phyloP scores from a whole-genome alignment of 1,140 invertebrate genomes.

The Pachypsylla venusta region DNA sequence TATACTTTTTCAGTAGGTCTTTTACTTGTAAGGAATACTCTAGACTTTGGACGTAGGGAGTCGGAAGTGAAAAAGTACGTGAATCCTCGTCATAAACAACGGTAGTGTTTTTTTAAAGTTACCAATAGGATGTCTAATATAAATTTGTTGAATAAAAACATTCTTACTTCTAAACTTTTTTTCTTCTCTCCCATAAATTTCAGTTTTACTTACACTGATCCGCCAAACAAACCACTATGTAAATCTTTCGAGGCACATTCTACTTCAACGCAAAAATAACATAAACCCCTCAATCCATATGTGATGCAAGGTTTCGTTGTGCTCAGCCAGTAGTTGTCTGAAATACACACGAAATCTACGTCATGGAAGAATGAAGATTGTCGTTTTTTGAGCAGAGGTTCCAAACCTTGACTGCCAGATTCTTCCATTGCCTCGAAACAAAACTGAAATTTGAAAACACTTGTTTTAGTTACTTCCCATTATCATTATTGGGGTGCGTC shows the following conservation, averaged over 20 bases:
- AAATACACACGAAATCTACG: constrained; percentile 93
- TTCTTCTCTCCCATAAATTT: too few species aligned
- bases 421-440: constrained; percentile 99
- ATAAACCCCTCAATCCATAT: constrained; percentile 87
- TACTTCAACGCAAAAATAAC: constrained; percentile 83
- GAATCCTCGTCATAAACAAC: too few species aligned
- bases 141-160: too few species aligned
- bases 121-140: too few species aligned
- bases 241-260: constrained; percentile 81
- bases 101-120: too few species aligned
- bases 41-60: too few species aligned
- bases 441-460: constrained; percentile 48
- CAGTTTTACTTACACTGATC: constrained; percentile 56
- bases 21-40: too few species aligned
- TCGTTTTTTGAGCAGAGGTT: constrained; percentile 59
- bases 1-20: too few species aligned
- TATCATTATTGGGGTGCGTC: too few species aligned
- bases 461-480: too few species aligned
- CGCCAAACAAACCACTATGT: constrained; percentile 90
- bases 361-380: constrained; percentile 66
- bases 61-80: too few species aligned
- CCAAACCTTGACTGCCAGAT: constrained; percentile 85
- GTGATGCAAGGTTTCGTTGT: constrained; percentile 93
- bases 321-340: constrained; percentile 98
- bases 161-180: too few species aligned